A percentile compares a stretch with the other conserved stretches of the same genome.
Conservation (phyloP, 2,113 vertebrate genomes). For the Actenoides lindsayi region DNA sequence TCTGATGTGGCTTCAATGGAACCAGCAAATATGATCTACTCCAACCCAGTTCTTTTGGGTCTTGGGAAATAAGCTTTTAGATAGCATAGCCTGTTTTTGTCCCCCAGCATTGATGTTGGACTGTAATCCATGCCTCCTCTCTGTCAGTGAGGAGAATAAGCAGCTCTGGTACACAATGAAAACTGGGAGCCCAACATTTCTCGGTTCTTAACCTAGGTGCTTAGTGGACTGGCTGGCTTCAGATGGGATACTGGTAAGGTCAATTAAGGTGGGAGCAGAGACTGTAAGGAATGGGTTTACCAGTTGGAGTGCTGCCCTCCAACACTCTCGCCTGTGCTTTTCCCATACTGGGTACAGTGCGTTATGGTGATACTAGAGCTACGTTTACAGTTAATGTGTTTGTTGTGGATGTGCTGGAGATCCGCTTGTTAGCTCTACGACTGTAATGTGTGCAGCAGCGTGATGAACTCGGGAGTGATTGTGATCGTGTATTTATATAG, state of each 20-base stretch:
- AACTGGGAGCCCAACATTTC: rapidly evolving
- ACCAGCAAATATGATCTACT: neutral
- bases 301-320: too few species aligned
- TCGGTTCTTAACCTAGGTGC: too few species aligned
- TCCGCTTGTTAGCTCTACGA: neutral
- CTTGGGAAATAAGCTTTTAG: neutral
- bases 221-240: neutral
- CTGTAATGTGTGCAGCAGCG: neutral
- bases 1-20: neutral
- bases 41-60: neutral
- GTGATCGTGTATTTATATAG: neutral
- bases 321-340: too few species aligned
- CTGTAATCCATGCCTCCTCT: neutral
- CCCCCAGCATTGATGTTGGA: neutral
- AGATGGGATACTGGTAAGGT: neutral
- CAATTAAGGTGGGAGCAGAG: neutral
- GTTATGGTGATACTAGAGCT: neutral
- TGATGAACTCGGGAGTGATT: neutral
- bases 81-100: neutral
- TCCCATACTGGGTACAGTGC: rapidly evolving
- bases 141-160: neutral
- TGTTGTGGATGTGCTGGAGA: neutral
- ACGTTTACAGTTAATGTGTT: neutral
- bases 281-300: neutral
- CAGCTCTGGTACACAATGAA: neutral